Evolutionary conservation across 2,888 invertebrate species (phyloP), one percentile per base, ranked within the genome.

Genomic region (Noctua fimbriata): DNA sequence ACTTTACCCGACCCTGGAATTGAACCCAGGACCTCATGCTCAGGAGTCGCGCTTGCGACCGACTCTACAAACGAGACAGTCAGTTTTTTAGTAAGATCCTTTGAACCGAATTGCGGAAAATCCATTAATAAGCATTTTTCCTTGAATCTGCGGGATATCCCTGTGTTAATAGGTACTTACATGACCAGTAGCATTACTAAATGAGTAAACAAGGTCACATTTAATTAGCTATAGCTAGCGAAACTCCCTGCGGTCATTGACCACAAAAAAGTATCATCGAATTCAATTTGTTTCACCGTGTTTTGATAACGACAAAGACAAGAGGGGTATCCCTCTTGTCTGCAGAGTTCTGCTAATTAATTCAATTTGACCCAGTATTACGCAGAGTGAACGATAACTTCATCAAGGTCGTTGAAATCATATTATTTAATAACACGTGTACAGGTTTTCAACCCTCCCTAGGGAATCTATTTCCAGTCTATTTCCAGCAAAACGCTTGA

Each of bases 391-490:
- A 9, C 49, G 16, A 60, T 24, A 80, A 82, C 47, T 36, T 41
- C 6, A 47, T 69, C 41, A 83, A 82, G 83, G 83, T 69, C 52
- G 24, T 21, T 3, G n/a, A 67, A n/a, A 75, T 69, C 12, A 44
- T 76, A 52, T 10, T 47, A 69, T 63, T 69, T 41, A n/a, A 44
- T 16, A 41, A 49, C 79, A 73, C 79, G 73, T 79, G 80, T 70
- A 44, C 47, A 16, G 47, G 66, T 84, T 49, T 49, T 71, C 36
- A 32, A 66, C 70, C 70, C 66, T 32, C 70, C 67, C 70, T 32
- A 41, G 66, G 47, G 70, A 73, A 21, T 36, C 60, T 79, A 79
- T 82, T 82, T 70, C 55, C 47, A 84, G 79, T 36, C 60, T 79
- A 79, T 82, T 82, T 70, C 47, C 47, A 84, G 79, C 47, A 44